Evolutionary conservation across 2,113 vertebrate genomes (phyloP).

Genomic region (Gavialis gangeticus): DNA sequence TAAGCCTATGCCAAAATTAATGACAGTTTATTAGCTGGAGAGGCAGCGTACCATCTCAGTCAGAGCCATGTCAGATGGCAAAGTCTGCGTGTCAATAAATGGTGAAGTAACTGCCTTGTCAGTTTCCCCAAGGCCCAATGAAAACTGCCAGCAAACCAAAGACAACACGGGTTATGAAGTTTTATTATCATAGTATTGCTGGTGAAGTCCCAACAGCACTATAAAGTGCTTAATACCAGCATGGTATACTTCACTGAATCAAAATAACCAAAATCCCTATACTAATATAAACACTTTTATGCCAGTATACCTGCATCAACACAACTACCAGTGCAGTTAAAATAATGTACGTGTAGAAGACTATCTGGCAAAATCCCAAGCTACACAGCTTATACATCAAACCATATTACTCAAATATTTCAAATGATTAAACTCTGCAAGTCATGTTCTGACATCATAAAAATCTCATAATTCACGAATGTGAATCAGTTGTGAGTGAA

Average conservation of each 20-base stretch:
- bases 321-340: background rate
- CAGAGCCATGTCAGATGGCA: background rate
- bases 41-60: background rate
- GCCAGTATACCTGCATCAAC: background rate
- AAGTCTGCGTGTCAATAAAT: background rate
- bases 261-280: background rate
- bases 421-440: background rate
- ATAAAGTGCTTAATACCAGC: background rate
- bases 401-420: background rate
- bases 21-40: background rate
- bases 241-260: background rate
- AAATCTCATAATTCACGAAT: slow-evolving; percentile 1
- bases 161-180: background rate
- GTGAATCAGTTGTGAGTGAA: background rate
- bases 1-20: background rate
- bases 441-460: background rate
- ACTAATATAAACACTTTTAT: background rate
- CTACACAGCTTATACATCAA: background rate
- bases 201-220: background rate
- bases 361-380: background rate
- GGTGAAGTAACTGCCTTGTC: background rate
- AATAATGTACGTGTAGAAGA: background rate
- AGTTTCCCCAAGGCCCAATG: slow-evolving; percentile 30
- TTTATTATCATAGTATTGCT: background rate
- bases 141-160: background rate